Evolutionary conservation across 2,797 vertebrate genomes (phyloP).

Genomic region (Catharus ustulatus): DNA sequence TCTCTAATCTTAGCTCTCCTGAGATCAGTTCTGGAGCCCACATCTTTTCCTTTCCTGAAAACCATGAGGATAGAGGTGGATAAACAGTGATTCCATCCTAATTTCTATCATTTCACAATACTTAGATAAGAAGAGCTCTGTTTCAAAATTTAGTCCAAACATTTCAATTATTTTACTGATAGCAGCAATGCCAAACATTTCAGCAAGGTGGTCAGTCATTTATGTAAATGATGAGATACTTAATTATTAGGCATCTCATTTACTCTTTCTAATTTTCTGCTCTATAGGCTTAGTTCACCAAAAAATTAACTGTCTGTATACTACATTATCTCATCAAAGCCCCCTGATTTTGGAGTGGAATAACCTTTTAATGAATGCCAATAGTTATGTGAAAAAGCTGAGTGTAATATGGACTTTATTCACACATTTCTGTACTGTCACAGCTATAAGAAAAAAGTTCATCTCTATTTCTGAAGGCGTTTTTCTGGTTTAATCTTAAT

Average conservation of each 20-base stretch:
- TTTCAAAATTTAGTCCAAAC: not conserved
- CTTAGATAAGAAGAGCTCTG: not conserved
- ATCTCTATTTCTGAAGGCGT: not conserved
- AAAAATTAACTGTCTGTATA: not conserved
- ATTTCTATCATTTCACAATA: not conserved
- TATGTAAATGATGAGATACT: not conserved
- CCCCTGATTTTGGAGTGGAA: not conserved
- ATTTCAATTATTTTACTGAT: not conserved
- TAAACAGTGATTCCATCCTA: not conserved
- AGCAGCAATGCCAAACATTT: not conserved
- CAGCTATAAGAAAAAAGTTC: not conserved
- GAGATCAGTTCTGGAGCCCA: not conserved
- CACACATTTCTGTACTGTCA: not conserved
- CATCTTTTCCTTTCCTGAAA: conserved; percentile 5
- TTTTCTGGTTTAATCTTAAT: conserved; percentile 41
- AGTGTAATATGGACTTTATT: not conserved
- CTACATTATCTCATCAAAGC: not conserved
- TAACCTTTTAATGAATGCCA: not conserved
- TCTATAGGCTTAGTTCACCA: not conserved
- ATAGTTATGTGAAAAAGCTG: not conserved
- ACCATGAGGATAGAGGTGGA: not conserved
- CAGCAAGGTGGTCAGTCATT: not conserved
- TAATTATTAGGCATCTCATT: not conserved
- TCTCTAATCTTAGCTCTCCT: conserved; percentile 21
- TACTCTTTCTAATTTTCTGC: not conserved